phyloP scores from a whole-genome alignment of 2,113 vertebrate genomes.

The Camelus dromedarius region DNA sequence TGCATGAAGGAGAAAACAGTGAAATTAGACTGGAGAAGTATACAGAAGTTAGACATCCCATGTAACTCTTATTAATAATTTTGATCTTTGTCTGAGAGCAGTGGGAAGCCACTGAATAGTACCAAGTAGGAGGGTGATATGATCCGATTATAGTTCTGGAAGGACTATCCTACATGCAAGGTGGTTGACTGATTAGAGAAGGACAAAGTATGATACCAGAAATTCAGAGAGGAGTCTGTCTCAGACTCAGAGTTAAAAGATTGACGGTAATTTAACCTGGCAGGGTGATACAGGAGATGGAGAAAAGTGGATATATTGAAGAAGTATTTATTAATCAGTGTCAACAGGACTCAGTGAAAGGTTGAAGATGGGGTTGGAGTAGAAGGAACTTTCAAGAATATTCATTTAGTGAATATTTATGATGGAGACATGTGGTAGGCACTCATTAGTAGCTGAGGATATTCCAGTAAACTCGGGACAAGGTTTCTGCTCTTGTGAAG shows the following conservation, averaged over 20 bases:
- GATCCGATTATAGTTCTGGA: neutral
- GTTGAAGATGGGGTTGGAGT: neutral
- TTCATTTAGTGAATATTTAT: neutral
- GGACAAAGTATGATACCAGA: neutral
- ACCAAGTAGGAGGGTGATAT: neutral
- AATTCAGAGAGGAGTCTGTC: neutral
- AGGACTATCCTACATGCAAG: neutral
- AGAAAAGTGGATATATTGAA: neutral
- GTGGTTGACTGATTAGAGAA: neutral
- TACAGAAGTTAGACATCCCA: neutral
- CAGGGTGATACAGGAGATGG: neutral
- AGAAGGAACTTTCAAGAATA: neutral
- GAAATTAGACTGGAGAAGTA: neutral
- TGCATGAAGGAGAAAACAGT: neutral
- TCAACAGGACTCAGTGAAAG: neutral
- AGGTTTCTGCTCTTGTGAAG: neutral
- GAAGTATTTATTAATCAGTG: neutral
- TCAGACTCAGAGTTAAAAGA: neutral
- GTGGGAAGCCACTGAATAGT: neutral
- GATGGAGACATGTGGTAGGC: neutral
- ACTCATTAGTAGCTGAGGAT: neutral
- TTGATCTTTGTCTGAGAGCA: neutral
- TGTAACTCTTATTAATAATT: neutral
- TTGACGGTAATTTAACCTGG: neutral
- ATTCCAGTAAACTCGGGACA: neutral